A percentile compares a stretch with the other conserved stretches of the same genome.
These are phyloP conservation scores for Acleris literana DNA, from an alignment of 2,888 invertebrate species.

Conservation along the genomic window DNA sequence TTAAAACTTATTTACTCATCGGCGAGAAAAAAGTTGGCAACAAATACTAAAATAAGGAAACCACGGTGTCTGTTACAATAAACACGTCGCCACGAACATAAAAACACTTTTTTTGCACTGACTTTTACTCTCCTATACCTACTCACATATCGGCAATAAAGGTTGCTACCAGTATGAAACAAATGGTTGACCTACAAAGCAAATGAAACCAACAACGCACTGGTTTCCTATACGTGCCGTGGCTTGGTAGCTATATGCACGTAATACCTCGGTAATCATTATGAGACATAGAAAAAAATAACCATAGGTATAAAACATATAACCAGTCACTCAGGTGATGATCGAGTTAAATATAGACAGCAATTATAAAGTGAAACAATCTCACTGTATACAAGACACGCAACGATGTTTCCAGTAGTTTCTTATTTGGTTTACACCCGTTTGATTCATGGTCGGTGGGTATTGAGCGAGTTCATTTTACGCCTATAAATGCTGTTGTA, in stretches of 20 bases:
- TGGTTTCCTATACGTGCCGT: constrained; percentile 1
- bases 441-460: constrained; percentile 21
- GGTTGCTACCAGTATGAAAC: neutral
- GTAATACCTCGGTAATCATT: constrained; percentile 1
- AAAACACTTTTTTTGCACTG: neutral
- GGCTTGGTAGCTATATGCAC: neutral
- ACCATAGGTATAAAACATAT: neutral
- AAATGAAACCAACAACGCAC: constrained; percentile 12
- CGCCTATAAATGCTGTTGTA: constrained; percentile 16
- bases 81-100: neutral
- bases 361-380: too few species aligned
- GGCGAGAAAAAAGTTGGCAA: constrained; percentile 3
- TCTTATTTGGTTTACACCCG: constrained; percentile 4
- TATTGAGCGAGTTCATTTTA: constrained; percentile 18
- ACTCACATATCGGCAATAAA: too few species aligned
- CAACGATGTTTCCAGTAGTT: constrained; percentile 14
- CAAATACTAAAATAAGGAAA: neutral
- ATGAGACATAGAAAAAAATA: neutral
- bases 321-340: constrained; percentile 3
- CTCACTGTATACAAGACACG: too few species aligned
- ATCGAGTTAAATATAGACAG: too few species aligned
- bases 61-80: neutral
- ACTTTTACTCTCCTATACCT: neutral
- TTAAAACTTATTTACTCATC: neutral
- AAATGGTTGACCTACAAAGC: constrained; percentile 15